Evolutionary conservation across 2,797 vertebrate genomes (phyloP).

Genomic region (Chrysocyon brachyurus): DNA sequence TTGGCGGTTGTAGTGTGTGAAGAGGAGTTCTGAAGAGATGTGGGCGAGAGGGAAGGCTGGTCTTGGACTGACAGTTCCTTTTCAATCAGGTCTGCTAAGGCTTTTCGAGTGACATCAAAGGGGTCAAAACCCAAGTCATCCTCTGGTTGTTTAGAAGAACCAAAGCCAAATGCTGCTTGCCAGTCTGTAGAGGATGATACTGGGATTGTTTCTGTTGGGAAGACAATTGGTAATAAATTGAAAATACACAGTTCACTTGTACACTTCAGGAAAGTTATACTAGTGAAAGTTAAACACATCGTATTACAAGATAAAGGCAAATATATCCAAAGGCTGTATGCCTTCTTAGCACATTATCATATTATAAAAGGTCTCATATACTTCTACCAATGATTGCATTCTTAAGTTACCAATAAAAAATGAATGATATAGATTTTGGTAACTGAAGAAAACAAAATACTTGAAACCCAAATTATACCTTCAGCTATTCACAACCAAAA

Average conservation of each 20-base stretch:
- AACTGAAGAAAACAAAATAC: constrained; percentile 44
- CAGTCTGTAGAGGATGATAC: constrained; percentile 99
- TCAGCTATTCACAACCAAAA: constrained; percentile 59
- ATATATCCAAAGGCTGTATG: neutral
- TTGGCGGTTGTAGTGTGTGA: constrained; percentile 92
- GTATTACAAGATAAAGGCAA: constrained; percentile 52
- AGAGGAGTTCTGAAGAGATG: constrained; percentile 91
- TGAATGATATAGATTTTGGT: constrained; percentile 18
- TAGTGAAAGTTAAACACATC: constrained; percentile 14
- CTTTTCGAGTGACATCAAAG: constrained; percentile 98
- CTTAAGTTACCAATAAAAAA: constrained; percentile 46
- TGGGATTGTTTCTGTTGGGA: constrained; percentile 96
- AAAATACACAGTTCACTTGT: constrained; percentile 16
- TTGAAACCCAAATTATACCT: constrained; percentile 34
- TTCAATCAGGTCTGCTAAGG: constrained; percentile 99
- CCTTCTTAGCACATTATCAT: constrained; percentile 15
- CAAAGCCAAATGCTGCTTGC: constrained; percentile 99
- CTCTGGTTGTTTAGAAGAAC: constrained; percentile 98
- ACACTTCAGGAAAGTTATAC: neutral
- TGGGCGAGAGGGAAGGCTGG: constrained; percentile 93
- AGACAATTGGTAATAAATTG: constrained; percentile 74
- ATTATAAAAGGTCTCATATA: constrained; percentile 37
- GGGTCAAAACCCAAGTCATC: constrained; percentile 99
- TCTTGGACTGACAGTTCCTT: constrained; percentile 99
- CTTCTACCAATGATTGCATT: constrained; percentile 29